These are phyloP conservation scores for Gisinianus flammeolus DNA, from an alignment of 2,888 invertebrate genomes.

Conservation along the genomic window DNA sequence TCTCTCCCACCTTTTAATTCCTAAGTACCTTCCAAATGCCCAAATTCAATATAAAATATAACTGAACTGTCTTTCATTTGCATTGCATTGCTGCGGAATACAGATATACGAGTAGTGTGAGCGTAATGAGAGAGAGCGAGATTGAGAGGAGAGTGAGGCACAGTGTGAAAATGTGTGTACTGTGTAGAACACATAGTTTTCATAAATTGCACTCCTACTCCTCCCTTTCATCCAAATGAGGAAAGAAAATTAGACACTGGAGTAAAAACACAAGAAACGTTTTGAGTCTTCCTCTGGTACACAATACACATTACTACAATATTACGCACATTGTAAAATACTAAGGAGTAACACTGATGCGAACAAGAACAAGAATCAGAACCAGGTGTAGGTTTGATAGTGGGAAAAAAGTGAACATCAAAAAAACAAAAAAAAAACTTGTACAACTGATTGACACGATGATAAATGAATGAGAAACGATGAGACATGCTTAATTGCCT, in stretches of 20 bases:
- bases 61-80: too few species aligned
- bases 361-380: too few species aligned
- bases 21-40: too few species aligned
- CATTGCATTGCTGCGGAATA: neutral
- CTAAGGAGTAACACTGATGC: too few species aligned
- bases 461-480: constrained; percentile 37
- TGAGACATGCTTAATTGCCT: constrained; percentile 28
- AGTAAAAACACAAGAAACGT: neutral
- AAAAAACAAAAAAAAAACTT: neutral
- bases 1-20: neutral
- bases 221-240: constrained; percentile 33
- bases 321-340: neutral
- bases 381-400: neutral
- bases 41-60: too few species aligned
- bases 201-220: constrained; percentile 35
- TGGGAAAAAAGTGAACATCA: neutral
- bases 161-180: neutral
- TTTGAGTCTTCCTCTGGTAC: neutral
- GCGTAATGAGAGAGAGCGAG: neutral
- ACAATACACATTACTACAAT: neutral
- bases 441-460: constrained; percentile 33
- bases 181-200: neutral
- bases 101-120: neutral
- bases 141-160: neutral
- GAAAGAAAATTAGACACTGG: constrained; percentile 31